Evolutionary conservation across 2,888 invertebrate genomes (phyloP).

Genomic region (Eledona agricola): DNA sequence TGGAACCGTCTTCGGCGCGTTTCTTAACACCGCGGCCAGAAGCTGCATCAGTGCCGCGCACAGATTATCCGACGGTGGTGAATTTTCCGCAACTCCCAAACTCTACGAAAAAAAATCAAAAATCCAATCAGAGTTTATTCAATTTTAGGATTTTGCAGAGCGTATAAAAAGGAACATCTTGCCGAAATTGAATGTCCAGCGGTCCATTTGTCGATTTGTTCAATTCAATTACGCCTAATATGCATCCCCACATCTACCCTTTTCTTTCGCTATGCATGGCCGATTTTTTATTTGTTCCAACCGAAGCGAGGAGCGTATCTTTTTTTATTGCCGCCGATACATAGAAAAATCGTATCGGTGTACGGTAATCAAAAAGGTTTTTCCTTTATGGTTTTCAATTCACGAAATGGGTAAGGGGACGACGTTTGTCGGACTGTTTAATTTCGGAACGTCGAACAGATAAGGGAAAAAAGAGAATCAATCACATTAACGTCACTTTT

Average conservation of each 20-base stretch:
- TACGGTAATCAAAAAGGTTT: slow-evolving; percentile 8
- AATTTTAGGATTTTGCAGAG: slow-evolving; percentile 39
- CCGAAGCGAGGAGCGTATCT: slow-evolving; percentile 13
- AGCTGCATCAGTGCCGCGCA: slow-evolving; percentile 65
- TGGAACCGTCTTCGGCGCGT: slow-evolving; percentile 62
- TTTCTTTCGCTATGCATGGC: slow-evolving; percentile 31
- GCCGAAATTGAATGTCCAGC: slow-evolving; percentile 44
- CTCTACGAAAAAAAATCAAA: slow-evolving; percentile 50
- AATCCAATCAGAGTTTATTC: slow-evolving; percentile 20
- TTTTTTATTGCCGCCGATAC: slow-evolving; percentile 20
- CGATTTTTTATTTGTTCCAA: slow-evolving; percentile 29
- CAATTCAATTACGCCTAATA: slow-evolving; percentile 38
- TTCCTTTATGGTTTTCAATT: slow-evolving; percentile 24
- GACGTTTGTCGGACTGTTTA: slow-evolving; percentile 1
- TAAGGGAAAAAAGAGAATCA: slow-evolving; percentile 7
- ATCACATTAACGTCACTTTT: slow-evolving; percentile 26
- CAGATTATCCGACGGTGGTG: slow-evolving; percentile 59
- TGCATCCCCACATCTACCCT: slow-evolving; percentile 25
- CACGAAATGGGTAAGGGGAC: slow-evolving; percentile 7
- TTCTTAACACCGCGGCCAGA: slow-evolving; percentile 64
- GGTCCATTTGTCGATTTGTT: slow-evolving; percentile 48
- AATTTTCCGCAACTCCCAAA: slow-evolving; percentile 54
- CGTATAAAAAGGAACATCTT: slow-evolving; percentile 36
- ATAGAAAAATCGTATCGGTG: slow-evolving; percentile 14
- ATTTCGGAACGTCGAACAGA: slow-evolving; percentile 10